phyloP scores from a whole-genome alignment of 1,140 invertebrate species.

The Bombyx mori region DNA sequence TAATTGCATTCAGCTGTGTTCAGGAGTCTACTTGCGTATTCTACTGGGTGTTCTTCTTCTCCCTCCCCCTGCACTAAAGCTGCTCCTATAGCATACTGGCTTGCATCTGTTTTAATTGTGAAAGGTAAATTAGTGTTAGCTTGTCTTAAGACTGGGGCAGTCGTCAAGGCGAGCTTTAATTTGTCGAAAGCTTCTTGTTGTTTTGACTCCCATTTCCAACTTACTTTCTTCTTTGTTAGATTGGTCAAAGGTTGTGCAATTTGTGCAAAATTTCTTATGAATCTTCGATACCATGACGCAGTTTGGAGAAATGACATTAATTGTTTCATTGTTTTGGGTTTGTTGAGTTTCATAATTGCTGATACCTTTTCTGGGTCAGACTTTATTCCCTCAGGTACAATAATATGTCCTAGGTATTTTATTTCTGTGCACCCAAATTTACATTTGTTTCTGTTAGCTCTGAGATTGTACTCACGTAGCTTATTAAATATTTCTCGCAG shows the following conservation, averaged over 20 bases:
- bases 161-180: neutral
- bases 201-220: no score
- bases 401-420: conserved; percentile 42
- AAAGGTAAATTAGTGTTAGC: neutral
- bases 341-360: conserved; percentile 3
- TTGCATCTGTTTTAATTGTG: conserved; percentile 1
- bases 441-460: conserved; percentile 4
- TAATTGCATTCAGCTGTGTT: neutral
- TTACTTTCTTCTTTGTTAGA: conserved; percentile 5
- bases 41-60: neutral
- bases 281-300: conserved; percentile 39
- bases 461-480: neutral
- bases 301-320: conserved; percentile 54
- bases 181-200: neutral
- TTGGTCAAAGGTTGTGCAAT: conserved; percentile 12
- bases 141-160: neutral
- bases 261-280: conserved; percentile 19
- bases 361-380: conserved; percentile 5
- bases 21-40: neutral
- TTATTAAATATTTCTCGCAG: conserved; percentile 1
- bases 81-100: neutral
- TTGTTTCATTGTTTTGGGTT: conserved; percentile 29
- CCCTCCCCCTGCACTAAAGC: neutral
- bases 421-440: neutral
- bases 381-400: conserved; percentile 14